These are phyloP conservation scores for Actenoides hombroni DNA, from an alignment of 2,113 vertebrate genomes.

Conservation along the genomic window DNA sequence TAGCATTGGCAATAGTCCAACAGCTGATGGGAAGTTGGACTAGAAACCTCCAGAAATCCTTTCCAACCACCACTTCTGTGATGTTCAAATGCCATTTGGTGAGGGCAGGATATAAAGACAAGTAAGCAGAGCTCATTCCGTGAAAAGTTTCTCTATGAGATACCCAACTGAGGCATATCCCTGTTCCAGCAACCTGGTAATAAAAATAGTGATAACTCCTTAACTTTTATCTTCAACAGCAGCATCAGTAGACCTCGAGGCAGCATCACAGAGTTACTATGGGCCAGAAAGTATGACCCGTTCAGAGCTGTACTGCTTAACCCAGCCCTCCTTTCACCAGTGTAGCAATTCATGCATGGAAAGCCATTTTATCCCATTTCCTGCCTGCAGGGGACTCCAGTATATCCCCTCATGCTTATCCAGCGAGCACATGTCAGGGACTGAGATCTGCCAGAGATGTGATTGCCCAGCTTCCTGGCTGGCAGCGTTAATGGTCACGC, in stretches of 20 bases:
- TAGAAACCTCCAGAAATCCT: not conserved
- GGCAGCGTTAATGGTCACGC: not conserved
- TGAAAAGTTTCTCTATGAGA: not conserved
- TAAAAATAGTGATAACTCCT: not conserved
- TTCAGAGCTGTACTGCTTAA: not conserved
- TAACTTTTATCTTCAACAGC: not conserved
- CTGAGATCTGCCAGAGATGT: not conserved
- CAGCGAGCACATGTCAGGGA: not conserved
- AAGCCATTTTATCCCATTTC: not conserved
- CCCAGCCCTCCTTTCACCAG: not conserved
- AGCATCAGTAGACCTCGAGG: not conserved
- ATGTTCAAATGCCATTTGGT: not conserved
- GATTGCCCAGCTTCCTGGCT: not conserved
- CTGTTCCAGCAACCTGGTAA: not conserved
- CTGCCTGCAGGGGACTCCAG: not conserved
- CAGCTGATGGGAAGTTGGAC: not conserved
- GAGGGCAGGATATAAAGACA: not conserved
- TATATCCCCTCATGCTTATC: not conserved
- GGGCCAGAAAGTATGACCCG: not conserved
- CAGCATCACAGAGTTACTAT: not conserved
- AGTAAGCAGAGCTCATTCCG: not conserved
- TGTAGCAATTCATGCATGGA: not conserved
- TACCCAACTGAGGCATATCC: not conserved
- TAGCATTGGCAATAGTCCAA: not conserved
- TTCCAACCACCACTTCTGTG: not conserved